Evolutionary conservation across 2,797 vertebrate genomes (phyloP), one percentile per base, ranked within the genome.

Genomic region (Siniperca undulata): DNA sequence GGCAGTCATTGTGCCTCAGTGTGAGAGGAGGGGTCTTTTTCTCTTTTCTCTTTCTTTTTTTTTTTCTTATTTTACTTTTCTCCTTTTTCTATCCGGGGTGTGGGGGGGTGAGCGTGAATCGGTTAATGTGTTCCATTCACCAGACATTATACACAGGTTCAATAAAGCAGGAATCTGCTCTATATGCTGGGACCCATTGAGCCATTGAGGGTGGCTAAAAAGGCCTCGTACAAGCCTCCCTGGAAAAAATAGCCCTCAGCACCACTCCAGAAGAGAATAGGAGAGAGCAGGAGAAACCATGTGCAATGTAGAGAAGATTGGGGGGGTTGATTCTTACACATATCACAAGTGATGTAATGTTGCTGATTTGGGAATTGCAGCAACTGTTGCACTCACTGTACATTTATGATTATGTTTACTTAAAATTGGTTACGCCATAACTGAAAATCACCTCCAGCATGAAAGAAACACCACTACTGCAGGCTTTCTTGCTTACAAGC

Each of bases 81-180:
- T 89, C 75, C 20, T 73, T 80, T 83, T 88, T 83, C 80, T 71
- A 46, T 77, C 70, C 0, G 36, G 60, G 56, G 69, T 56, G 42
- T 38, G 56, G 36, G 56, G 81, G 42, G 90, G 87, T 87, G 85
- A 86, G 75, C 86, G 92, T 95, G 94, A 95, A 95, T 94, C 80
- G 85, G 91, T 93, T 94, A 95, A 94, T 94, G 94, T 94, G 93
- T 68, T 91, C 92, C 92, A 94, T 94, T 94, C 94, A 95, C 10
- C 77, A 72, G 89, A 93, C 92, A 92, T 94, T 94, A 94, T 94
- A 93, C 91, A 91, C 93, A 94, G 92, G 93, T 94, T 95, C 91
- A 94, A 93, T 93, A 94, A 94, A 94, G 94, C 91, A 90, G 93
- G 92, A 93, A 92, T 92, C 91, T 90, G 89, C 86, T 92, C 93